Evolutionary conservation across 1,140 invertebrate genomes (phyloP).

Genomic region (Goniozus legneri): DNA sequence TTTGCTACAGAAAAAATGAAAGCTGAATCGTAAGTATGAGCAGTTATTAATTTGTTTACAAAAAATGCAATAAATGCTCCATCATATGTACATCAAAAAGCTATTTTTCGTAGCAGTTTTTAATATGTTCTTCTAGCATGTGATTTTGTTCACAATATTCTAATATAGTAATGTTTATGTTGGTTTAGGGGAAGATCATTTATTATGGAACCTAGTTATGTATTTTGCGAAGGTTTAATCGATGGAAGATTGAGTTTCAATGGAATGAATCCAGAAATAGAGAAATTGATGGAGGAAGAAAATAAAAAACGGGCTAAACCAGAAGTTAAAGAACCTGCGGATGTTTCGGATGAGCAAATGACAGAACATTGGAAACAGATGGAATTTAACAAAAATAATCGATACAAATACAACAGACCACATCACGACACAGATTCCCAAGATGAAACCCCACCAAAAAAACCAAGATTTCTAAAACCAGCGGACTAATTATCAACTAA

Average conservation of each 20-base stretch:
- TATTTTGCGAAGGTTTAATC: constrained; percentile 69
- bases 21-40: constrained; percentile 54
- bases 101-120: background rate
- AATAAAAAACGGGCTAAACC: constrained; percentile 50
- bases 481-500: constrained; percentile 28
- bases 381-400: constrained; percentile 38
- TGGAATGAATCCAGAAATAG: constrained; percentile 87
- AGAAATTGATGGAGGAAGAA: constrained; percentile 65
- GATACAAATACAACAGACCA: constrained; percentile 25
- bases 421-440: constrained; percentile 8
- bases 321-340: constrained; percentile 57
- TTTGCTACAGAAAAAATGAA: constrained; percentile 50
- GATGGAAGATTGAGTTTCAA: constrained; percentile 81
- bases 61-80: background rate
- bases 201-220: constrained; percentile 73
- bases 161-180: background rate
- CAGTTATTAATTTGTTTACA: background rate
- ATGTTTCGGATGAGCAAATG: constrained; percentile 72
- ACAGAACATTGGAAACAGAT: constrained; percentile 46
- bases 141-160: constrained; percentile 5
- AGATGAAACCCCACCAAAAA: constrained; percentile 33
- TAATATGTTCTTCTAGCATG: background rate
- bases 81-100: background rate
- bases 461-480: constrained; percentile 44
- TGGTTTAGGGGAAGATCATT: constrained; percentile 63